Evolutionary conservation across 2,797 vertebrate genomes (phyloP).

Genomic region (Dipus sagitta): DNA sequence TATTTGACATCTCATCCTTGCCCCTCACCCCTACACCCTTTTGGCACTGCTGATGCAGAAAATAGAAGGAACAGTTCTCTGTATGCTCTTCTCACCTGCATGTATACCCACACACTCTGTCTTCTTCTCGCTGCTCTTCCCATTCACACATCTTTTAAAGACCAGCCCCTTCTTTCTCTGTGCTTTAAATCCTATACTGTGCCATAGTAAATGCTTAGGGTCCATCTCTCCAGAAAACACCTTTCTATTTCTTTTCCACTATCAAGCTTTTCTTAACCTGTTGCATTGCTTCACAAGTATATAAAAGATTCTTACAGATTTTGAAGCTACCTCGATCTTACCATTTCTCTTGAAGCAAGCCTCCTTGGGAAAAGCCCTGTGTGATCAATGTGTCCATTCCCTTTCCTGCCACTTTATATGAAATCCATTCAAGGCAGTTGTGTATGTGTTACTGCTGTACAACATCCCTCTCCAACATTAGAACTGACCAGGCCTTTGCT

Average conservation of each 20-base stretch:
- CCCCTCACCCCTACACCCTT: too few relatives aligned
- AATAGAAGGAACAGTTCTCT: background rate
- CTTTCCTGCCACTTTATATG: background rate
- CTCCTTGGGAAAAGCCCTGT: background rate
- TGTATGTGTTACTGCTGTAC: background rate
- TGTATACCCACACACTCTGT: rapidly evolving
- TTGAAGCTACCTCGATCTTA: background rate
- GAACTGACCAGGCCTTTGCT: background rate
- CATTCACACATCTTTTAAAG: background rate
- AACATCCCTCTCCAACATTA: background rate
- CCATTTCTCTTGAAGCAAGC: background rate
- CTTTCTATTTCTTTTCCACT: background rate
- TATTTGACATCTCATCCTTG: background rate
- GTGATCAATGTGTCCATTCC: background rate
- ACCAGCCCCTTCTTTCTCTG: background rate
- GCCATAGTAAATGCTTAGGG: background rate
- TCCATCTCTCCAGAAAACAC: background rate
- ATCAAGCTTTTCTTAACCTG: background rate
- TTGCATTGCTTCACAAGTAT: background rate
- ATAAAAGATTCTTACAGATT: background rate
- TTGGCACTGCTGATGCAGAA: background rate
- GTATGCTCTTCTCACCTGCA: too few relatives aligned
- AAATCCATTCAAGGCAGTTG: background rate
- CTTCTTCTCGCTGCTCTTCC: background rate
- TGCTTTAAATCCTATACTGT: background rate